Evolutionary conservation across 1,140 invertebrate species (phyloP), one percentile per base, ranked within the genome.

Genomic region (Plodia interpunctella): DNA sequence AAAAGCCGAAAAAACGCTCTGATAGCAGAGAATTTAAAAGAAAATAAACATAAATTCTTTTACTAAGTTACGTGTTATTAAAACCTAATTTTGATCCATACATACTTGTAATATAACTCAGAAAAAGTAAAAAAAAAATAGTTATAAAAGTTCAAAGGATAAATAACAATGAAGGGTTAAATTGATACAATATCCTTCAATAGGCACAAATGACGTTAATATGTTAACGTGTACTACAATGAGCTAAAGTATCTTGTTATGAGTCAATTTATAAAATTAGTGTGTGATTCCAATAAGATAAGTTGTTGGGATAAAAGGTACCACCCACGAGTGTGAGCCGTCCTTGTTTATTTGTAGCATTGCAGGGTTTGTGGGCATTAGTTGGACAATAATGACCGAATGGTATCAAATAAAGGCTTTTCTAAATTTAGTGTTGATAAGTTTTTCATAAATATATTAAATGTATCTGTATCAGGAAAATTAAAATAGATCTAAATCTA

Each of bases 231-330:
- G 50, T 62, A 52, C 49, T 38, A 68, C 67, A 70, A 70, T 57
- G 52, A 30, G 59, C 25, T 63, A 60, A 62, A 70, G 64, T 70
- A 58, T 66, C 63, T 61, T 57, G 67, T 70, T 66, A 66, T 49
- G 52, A 49, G 50, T 49, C 62, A 57, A 60, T 60, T 59, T 63
- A 63, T 59, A 66, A 51, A 55, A 71, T 66, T 65, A 72, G 63
- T 68, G 35, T 60, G 28, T 57, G 63, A 61, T 61, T 70, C 61
- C 50, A 68, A 66, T 70, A 72, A 66, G 66, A 74, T 17, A 63
- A 70, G 63, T 51, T 64, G 59, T 57, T 62, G 44, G 28, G 30
- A 10, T 21, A 49, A 25, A 57, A 58, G 9, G 52, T 8, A 55
- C 60, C 60, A 62, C 60, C 60, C 55, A 57, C 55, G 54, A 28